Percentiles rank a stretch among this genome's conserved stretches.
These are phyloP conservation scores for Clunio marinus DNA, from an alignment of 2,888 invertebrate species.

Conservation along the genomic window DNA sequence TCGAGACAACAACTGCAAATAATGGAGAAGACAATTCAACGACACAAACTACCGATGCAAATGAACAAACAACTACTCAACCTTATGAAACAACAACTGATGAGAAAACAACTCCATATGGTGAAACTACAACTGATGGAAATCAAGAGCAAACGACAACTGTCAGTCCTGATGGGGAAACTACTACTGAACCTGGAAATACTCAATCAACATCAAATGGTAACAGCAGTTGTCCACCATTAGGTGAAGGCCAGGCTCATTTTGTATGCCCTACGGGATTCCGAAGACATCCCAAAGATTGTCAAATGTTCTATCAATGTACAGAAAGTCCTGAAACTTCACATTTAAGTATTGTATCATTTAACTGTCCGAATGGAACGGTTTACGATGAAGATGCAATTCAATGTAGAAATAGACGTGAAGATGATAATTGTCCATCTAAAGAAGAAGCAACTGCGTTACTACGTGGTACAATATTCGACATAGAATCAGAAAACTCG, in stretches of 20 bases:
- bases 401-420: conserved; percentile 65
- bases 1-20: conserved; percentile 4
- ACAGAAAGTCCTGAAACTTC: conserved; percentile 61
- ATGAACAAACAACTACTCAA: conserved; percentile 35
- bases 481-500: conserved; percentile 23
- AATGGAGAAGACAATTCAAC: background rate
- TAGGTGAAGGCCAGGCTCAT: conserved; percentile 65
- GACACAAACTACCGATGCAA: conserved; percentile 26
- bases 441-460: conserved; percentile 41
- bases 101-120: conserved; percentile 25
- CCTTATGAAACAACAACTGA: conserved; percentile 34
- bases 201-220: conserved; percentile 40
- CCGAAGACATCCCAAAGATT: conserved; percentile 74
- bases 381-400: conserved; percentile 68
- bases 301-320: conserved; percentile 81
- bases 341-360: conserved; percentile 67
- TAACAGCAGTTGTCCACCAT: conserved; percentile 52
- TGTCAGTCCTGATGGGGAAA: conserved; percentile 43
- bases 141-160: conserved; percentile 42
- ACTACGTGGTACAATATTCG: conserved; percentile 53
- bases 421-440: conserved; percentile 48
- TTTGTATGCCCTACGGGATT: conserved; percentile 80
- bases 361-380: conserved; percentile 72
- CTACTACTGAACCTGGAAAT: conserved; percentile 40
- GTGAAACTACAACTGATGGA: background rate